phyloP scores from a whole-genome alignment of 2,888 invertebrate genomes.

The Phytoseiulus persimilis region DNA sequence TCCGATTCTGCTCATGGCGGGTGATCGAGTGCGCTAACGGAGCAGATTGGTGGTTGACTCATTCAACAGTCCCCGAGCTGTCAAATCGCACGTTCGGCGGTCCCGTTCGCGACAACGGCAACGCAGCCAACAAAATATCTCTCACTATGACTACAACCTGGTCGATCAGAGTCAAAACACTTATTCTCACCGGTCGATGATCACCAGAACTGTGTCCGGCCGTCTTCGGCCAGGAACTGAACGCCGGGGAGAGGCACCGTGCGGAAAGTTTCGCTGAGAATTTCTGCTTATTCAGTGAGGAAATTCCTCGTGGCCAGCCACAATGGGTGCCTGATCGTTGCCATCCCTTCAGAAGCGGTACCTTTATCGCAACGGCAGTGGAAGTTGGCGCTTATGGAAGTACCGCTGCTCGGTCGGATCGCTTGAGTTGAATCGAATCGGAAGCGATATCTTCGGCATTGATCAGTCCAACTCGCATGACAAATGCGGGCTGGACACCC shows the following conservation, averaged over 20 bases:
- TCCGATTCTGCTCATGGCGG: not conserved
- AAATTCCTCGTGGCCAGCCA: not conserved
- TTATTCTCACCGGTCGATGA: not conserved
- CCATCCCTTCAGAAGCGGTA: no score
- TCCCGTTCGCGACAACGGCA: not conserved
- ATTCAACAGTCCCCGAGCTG: not conserved
- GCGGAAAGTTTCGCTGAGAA: not conserved
- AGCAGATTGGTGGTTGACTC: not conserved
- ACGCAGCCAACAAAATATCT: not conserved
- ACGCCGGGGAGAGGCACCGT: not conserved
- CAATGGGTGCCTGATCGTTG: no score
- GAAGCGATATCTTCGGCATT: not conserved
- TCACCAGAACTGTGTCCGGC: not conserved
- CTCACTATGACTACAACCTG: not conserved
- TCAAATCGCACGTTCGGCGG: not conserved
- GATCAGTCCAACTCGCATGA: not conserved
- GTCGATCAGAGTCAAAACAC: not conserved
- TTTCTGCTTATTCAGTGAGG: not conserved
- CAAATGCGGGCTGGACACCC: not conserved
- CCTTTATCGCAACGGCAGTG: not conserved
- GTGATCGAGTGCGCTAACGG: not conserved
- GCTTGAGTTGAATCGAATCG: not conserved
- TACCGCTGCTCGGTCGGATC: not conserved
- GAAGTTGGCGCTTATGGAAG: not conserved
- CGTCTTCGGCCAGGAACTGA: not conserved